Evolutionary conservation across 2,113 vertebrate species (phyloP).

Genomic region (Protobothrops flavoviridis): DNA sequence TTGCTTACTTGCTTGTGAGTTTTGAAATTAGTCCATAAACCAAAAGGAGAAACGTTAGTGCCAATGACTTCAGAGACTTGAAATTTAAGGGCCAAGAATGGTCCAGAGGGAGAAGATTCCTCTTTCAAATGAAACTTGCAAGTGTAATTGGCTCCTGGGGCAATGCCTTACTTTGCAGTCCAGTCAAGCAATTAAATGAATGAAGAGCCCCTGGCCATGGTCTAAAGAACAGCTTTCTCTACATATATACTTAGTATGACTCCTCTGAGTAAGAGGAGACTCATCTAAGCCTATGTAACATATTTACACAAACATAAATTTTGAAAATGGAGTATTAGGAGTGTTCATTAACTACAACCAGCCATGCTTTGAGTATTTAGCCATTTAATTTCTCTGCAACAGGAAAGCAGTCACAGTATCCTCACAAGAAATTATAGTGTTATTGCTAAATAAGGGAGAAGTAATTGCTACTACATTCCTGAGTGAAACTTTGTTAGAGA

Average conservation of each 20-base stretch:
- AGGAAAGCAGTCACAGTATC: constrained; percentile 60
- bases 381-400: constrained; percentile 66
- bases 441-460: constrained; percentile 44
- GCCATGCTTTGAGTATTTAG: constrained; percentile 47
- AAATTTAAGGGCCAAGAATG: background rate
- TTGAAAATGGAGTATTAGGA: constrained; percentile 31
- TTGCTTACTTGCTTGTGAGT: background rate
- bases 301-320: constrained; percentile 25
- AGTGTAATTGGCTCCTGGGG: background rate
- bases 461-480: constrained; percentile 60
- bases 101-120: background rate
- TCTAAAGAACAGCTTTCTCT: background rate
- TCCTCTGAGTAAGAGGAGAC: background rate
- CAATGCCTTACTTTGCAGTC: background rate
- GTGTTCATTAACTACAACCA: background rate
- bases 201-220: background rate
- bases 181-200: background rate
- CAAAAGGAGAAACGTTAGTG: background rate
- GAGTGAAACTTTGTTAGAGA: no score
- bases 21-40: background rate
- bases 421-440: constrained; percentile 62
- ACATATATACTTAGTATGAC: background rate
- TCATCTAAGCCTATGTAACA: constrained; percentile 27
- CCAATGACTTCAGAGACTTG: background rate
- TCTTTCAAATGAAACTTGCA: background rate